phyloP scores from a whole-genome alignment of 2,888 invertebrate species.

The Drosophila ezoana region DNA sequence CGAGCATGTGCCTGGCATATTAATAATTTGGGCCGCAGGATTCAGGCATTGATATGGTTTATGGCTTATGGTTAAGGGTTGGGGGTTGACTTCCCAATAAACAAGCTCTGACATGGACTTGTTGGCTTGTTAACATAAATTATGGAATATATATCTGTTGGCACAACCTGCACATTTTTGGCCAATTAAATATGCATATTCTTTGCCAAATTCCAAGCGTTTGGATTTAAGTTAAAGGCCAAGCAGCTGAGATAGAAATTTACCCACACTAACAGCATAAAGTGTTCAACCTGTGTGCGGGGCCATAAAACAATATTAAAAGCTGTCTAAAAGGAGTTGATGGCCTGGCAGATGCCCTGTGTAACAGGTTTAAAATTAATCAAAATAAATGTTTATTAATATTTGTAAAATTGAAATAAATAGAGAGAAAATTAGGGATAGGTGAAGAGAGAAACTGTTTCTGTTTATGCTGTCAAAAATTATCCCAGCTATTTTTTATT shows the following conservation, averaged over 20 bases:
- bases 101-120: conserved; percentile 38
- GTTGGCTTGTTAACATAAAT: conserved; percentile 47
- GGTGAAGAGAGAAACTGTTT: no score
- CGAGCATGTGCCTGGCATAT: conserved; percentile 44
- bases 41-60: conserved; percentile 16
- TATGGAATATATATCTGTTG: conserved; percentile 35
- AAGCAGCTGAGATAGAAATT: conserved; percentile 39
- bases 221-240: conserved; percentile 30
- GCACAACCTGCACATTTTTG: conserved; percentile 31
- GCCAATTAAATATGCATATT: conserved; percentile 44
- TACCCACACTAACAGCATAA: conserved; percentile 56
- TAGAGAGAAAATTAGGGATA: no score
- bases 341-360: conserved; percentile 1
- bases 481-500: no score
- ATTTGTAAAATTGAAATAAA: no score
- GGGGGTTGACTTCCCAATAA: conserved; percentile 18
- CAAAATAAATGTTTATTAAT: no score
- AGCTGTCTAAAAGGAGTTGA: not conserved
- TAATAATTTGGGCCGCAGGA: conserved; percentile 36
- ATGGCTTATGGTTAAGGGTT: not conserved
- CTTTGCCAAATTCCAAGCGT: conserved; percentile 8
- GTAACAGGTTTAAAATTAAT: not conserved
- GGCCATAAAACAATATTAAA: conserved; percentile 57
- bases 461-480: no score
- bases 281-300: conserved; percentile 47